Evolutionary conservation across 2,888 invertebrate genomes (phyloP).

Genomic region (Neoitamus cyanurus): DNA sequence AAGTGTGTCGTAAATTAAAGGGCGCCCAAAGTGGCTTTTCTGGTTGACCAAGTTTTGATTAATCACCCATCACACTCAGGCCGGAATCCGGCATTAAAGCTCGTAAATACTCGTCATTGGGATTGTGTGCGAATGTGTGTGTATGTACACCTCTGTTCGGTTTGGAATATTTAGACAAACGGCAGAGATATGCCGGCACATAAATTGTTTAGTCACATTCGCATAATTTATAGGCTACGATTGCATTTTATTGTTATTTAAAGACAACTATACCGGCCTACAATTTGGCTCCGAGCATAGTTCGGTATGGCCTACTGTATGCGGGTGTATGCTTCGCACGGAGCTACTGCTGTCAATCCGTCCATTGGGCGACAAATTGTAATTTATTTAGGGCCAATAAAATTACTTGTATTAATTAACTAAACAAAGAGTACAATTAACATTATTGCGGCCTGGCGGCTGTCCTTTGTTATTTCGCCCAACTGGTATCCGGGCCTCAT

Average conservation of each 20-base stretch:
- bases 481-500: background rate
- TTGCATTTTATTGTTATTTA: constrained; percentile 48
- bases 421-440: constrained; percentile 38
- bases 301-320: background rate
- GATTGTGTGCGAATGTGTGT: background rate
- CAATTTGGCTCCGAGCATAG: background rate
- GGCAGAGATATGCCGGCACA: constrained; percentile 49
- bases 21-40: constrained; percentile 50
- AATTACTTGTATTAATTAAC: constrained; percentile 44
- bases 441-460: constrained; percentile 15
- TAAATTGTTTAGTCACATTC: constrained; percentile 47
- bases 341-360: background rate
- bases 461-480: background rate
- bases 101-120: constrained; percentile 3
- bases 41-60: constrained; percentile 52
- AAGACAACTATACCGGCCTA: background rate
- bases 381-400: constrained; percentile 39
- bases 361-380: background rate
- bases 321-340: background rate
- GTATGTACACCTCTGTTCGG: background rate
- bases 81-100: constrained; percentile 11
- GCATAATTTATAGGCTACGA: constrained; percentile 49
- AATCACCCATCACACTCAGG: constrained; percentile 50
- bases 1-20: constrained; percentile 48
- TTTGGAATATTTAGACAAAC: constrained; percentile 57